Base-by-base conservation (phyloP, 1,140 invertebrate genomes). In the Bilobella aurantiaca region DNA sequence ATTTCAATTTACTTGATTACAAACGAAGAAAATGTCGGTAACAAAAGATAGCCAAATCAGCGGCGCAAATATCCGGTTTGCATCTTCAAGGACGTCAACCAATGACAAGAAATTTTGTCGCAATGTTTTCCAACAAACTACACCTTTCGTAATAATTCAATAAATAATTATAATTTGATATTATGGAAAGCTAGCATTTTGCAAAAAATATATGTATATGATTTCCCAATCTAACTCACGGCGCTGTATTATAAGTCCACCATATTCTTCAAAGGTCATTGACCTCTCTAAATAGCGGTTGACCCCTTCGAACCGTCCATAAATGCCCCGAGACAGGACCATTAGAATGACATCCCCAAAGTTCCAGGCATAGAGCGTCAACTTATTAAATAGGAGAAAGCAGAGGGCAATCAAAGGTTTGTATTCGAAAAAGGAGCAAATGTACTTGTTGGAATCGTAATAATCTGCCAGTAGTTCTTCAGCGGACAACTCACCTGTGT, bases 11-110 rank as follows among this genome's bases (percentile, higher is more conserved):
- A 70, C 69, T 62, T 71, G 69, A 34, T 67, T 66, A 47, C 69
- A 71, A 16, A 71, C 64, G 60, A 71, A 71, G 60, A 71, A 68
- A 23, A 71, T 67, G 34, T 71, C 57, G 3, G 69, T 71, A 5
- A 47, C 62, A 46, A 65, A 71, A 3, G 69, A 71, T 1, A 71
- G 47, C 69, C 69, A 71, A 64, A 71, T 71, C 18, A 71, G 47
- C 30, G 67, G 66, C 30, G 68, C 32, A 29, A 68, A 66, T n/a
- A 68, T 66, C 46, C 53, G n/a, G 46, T 71, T 67, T 5, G 64
- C 64, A 32, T 71, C 64, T 23, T 68, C 64, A 25, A 71, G 63
- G 0, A 68, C 30, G 28, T 62, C 65, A 0, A 34, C 63, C 25
- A 71, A 57, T 1, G 34, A 61, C 0, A 66, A 53, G 25, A 66